Conservation (phyloP, 2,113 vertebrate genomes). For the Brachypteracias leptosomus region DNA sequence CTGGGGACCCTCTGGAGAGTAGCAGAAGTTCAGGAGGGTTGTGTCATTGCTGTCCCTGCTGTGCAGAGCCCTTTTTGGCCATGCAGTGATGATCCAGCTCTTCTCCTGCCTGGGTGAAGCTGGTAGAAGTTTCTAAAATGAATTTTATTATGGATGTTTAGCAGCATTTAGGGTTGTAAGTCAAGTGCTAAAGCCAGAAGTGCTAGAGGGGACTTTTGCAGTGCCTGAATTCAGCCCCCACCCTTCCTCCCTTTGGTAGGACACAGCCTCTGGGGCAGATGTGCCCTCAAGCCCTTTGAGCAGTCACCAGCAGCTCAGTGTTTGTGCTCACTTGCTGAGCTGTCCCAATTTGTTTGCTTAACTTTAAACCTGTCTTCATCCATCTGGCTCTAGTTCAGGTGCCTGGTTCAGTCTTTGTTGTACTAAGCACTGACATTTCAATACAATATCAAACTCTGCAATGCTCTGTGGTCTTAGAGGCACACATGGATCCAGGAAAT, state of each 20-base stretch:
- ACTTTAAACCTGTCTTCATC: neutral
- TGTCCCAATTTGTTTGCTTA: slow-evolving; percentile 6
- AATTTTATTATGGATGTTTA: neutral
- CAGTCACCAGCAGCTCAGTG: neutral
- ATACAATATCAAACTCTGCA: neutral
- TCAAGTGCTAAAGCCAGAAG: neutral
- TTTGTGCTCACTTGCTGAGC: neutral
- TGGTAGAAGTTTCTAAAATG: no score
- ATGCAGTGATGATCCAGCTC: no score
- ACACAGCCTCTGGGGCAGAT: no score
- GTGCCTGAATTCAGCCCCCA: neutral
- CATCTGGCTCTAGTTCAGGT: neutral
- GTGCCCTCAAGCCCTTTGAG: neutral
- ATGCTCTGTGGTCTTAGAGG: rapidly evolving
- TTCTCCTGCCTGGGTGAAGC: no score
- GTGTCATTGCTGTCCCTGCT: no score
- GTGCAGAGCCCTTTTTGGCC: no score
- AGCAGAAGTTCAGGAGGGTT: no score
- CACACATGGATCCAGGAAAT: neutral
- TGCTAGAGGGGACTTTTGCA: neutral
- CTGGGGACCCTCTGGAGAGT: no score
- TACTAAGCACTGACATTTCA: neutral
- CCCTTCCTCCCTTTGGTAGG: neutral
- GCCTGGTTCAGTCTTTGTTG: neutral
- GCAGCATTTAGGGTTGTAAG: neutral